Conservation (phyloP, 2,888 invertebrate genomes). For the Acheta domesticus region DNA sequence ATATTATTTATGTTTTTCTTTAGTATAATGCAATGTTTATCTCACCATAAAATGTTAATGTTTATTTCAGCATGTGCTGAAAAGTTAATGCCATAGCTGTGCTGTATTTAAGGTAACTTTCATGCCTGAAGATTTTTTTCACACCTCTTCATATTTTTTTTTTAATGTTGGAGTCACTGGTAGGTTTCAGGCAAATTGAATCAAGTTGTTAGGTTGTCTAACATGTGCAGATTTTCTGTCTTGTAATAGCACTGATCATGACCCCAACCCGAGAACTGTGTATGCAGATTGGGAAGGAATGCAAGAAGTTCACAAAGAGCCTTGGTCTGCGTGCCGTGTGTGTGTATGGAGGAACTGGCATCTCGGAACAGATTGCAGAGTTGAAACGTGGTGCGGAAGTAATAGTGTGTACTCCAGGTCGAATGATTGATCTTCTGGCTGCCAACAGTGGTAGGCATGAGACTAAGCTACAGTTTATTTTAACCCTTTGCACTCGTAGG, state of each 20-base stretch:
- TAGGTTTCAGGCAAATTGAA: too few species aligned
- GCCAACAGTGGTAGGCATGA: slow-evolving; percentile 78
- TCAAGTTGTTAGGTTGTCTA: not conserved
- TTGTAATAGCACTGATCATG: slow-evolving; percentile 78
- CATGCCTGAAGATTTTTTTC: too few species aligned
- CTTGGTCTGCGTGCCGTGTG: slow-evolving; percentile 85
- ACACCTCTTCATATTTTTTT: too few species aligned
- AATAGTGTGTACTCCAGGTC: slow-evolving; percentile 97
- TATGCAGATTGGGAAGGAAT: slow-evolving; percentile 97
- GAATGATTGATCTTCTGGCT: slow-evolving; percentile 99
- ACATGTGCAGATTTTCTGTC: slow-evolving; percentile 18
- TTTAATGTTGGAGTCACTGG: too few species aligned
- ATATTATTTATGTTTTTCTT: too few species aligned
- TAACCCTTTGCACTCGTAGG: too few species aligned
- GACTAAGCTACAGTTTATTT: not conserved
- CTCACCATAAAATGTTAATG: too few species aligned
- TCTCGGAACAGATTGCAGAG: slow-evolving; percentile 94
- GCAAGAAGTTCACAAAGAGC: slow-evolving; percentile 89
- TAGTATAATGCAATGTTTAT: too few species aligned
- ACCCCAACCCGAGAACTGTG: slow-evolving; percentile 97
- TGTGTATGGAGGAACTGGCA: slow-evolving; percentile 98
- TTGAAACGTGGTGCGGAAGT: slow-evolving; percentile 95
- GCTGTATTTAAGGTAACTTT: too few species aligned
- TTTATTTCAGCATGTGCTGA: too few species aligned
- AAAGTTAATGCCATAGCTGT: too few species aligned